A percentile compares a stretch with the other conserved stretches of the same genome.
Conservation (phyloP, 92 coral and sea anemone species). For the Zoanthus gigantus region DNA sequence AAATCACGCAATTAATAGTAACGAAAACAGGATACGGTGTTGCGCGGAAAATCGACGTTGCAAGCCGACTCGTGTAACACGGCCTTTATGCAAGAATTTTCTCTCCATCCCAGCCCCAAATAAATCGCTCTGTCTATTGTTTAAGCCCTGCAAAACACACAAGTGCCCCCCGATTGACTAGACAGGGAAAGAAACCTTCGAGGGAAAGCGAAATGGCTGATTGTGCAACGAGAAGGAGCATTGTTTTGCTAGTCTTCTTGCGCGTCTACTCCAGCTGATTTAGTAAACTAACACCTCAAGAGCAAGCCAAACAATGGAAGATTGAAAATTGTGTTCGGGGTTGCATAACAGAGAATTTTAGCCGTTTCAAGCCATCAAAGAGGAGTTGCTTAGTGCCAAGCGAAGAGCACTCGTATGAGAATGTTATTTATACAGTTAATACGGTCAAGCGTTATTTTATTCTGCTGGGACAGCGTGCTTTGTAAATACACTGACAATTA, state of each 20-base stretch:
- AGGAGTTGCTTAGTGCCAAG: background rate
- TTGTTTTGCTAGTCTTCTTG: background rate
- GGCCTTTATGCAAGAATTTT: background rate
- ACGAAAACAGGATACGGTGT: no score
- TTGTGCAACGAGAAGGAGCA: background rate
- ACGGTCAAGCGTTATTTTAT: background rate
- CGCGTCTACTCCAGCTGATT: background rate
- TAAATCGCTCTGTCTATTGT: background rate
- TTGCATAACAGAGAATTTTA: background rate
- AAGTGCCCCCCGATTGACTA: background rate
- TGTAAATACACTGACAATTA: background rate
- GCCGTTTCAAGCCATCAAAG: background rate
- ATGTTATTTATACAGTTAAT: background rate
- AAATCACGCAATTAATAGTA: background rate
- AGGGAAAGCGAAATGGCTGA: background rate
- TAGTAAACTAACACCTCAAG: background rate
- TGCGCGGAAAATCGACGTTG: no score
- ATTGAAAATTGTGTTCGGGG: background rate
- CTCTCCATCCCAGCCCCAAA: background rate
- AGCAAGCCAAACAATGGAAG: background rate
- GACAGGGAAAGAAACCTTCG: background rate
- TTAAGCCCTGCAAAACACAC: background rate
- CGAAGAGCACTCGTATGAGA: background rate
- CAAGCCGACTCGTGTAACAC: no score
- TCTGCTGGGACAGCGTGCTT: background rate